Percentiles rank a stretch among this genome's conserved stretches.
Evolutionary conservation across 1,140 invertebrate species (phyloP).

Genomic region (Aethina tumida): DNA sequence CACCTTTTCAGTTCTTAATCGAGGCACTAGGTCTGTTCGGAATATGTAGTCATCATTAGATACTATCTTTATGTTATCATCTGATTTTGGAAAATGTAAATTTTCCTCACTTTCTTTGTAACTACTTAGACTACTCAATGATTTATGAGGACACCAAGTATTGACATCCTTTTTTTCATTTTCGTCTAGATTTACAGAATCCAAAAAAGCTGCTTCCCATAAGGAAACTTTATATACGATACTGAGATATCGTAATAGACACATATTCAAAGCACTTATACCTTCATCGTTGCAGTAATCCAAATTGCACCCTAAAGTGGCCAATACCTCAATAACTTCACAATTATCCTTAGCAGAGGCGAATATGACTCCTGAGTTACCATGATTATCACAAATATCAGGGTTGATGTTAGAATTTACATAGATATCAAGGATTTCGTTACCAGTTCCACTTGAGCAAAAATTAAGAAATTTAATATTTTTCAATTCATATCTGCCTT

Average conservation of each 20-base stretch:
- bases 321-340: constrained; percentile 28
- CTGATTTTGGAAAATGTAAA: background rate
- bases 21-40: no score
- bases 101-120: constrained; percentile 1
- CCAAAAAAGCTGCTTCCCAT: constrained; percentile 35
- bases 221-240: constrained; percentile 30
- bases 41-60: constrained; percentile 2
- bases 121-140: constrained; percentile 13
- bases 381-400: constrained; percentile 37
- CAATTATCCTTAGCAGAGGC: constrained; percentile 35
- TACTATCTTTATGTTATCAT: background rate
- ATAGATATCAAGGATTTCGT: constrained; percentile 33
- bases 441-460: constrained; percentile 28
- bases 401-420: constrained; percentile 36
- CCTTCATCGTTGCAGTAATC: constrained; percentile 41
- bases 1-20: no score
- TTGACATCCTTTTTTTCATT: constrained; percentile 32
- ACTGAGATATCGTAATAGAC: constrained; percentile 35
- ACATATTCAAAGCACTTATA: constrained; percentile 38
- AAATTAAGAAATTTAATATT: constrained; percentile 23
- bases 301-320: constrained; percentile 38
- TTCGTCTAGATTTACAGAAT: constrained; percentile 8
- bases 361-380: constrained; percentile 41
- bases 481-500: constrained; percentile 24
- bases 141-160: constrained; percentile 23